Conservation (phyloP, 2,797 vertebrate genomes). For the Diplodus sargus region DNA sequence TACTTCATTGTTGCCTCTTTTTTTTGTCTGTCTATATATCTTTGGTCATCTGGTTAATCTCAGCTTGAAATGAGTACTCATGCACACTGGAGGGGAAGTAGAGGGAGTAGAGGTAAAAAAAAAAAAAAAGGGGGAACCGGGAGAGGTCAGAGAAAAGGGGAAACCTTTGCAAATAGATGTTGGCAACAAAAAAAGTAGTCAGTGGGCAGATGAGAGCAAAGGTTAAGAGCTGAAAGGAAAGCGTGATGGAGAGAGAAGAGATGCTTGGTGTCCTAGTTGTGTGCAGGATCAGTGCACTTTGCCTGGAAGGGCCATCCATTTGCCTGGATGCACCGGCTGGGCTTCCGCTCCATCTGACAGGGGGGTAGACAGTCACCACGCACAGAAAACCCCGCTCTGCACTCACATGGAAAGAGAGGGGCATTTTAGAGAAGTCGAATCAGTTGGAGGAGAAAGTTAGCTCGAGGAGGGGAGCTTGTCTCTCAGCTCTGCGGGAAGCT, state of each 20-base stretch:
- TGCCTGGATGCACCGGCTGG: constrained; percentile 13
- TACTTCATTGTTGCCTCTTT: not conserved
- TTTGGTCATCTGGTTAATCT: not conserved
- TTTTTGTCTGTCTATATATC: not conserved
- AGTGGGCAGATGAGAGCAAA: not conserved
- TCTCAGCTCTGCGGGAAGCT: constrained; percentile 5
- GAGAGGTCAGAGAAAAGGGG: not conserved
- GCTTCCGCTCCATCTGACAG: constrained; percentile 10
- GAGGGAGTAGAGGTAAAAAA: not conserved
- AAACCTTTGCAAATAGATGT: not conserved
- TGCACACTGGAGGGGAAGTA: not conserved
- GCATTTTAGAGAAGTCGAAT: not conserved
- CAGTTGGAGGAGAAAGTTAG: not conserved
- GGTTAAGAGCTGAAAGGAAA: not conserved
- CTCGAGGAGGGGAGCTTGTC: constrained; percentile 11
- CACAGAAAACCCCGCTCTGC: constrained; percentile 22
- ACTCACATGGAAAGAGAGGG: not conserved
- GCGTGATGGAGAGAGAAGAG: not conserved
- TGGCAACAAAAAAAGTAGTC: not conserved
- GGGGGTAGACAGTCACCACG: not conserved
- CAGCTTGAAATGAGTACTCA: constrained; percentile 1
- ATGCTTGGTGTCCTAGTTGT: not conserved
- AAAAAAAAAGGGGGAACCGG: not conserved
- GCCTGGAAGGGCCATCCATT: constrained; percentile 16
- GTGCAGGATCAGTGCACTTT: not conserved